These are phyloP conservation scores for Neodiprion fabricii DNA, from an alignment of 1,140 invertebrate species.

Conservation along the genomic window DNA sequence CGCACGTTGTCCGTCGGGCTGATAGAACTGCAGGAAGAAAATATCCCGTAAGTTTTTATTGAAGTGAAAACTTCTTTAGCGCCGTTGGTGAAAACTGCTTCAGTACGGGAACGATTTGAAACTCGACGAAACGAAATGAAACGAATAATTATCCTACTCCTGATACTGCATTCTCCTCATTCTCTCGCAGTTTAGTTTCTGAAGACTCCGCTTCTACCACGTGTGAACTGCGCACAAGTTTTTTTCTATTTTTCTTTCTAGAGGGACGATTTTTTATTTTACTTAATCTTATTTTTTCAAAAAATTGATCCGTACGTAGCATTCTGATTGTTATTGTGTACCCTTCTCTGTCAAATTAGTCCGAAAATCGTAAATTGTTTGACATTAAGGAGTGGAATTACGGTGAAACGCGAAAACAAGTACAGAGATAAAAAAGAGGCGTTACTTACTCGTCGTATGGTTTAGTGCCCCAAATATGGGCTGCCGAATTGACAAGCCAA, in stretches of 20 bases:
- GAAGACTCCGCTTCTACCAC: too few relatives aligned
- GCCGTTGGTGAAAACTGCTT: too few relatives aligned
- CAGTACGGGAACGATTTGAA: too few relatives aligned
- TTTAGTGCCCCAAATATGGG: constrained; percentile 77
- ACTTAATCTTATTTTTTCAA: constrained; percentile 11
- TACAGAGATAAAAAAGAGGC: constrained; percentile 48
- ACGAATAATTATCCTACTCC: too few relatives aligned
- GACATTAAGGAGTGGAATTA: too few relatives aligned
- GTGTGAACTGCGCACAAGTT: too few relatives aligned
- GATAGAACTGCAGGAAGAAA: constrained; percentile 50
- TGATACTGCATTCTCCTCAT: too few relatives aligned
- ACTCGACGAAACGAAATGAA: neutral
- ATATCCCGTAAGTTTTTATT: neutral
- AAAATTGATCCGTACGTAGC: neutral
- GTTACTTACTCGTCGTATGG: constrained; percentile 67
- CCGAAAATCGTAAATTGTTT: neutral
- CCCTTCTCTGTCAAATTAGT: neutral
- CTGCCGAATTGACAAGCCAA: constrained; percentile 88
- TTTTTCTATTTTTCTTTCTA: too few relatives aligned
- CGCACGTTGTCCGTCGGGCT: constrained; percentile 64
- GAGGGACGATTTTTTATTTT: neutral
- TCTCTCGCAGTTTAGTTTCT: too few relatives aligned
- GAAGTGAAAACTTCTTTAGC: constrained; percentile 20
- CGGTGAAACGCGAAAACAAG: constrained; percentile 11
- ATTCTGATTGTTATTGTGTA: too few relatives aligned